Evolutionary conservation across 2,888 invertebrate genomes (phyloP).

Genomic region (Timema podura): DNA sequence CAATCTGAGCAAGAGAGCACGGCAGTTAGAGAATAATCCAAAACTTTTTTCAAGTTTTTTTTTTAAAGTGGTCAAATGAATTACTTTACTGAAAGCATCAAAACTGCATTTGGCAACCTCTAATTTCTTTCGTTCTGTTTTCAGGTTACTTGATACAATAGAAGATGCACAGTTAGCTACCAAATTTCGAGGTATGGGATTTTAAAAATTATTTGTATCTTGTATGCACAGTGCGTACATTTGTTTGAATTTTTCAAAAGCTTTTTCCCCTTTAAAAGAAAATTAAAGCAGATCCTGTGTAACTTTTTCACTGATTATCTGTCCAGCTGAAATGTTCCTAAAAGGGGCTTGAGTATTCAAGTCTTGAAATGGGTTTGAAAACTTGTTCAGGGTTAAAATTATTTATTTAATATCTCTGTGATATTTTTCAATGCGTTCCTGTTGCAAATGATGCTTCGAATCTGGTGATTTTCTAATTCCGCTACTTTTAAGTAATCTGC

Average conservation of each 20-base stretch:
- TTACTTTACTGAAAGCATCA: neutral
- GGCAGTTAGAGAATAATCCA: no score
- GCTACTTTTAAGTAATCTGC: neutral
- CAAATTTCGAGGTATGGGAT: neutral
- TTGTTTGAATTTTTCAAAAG: neutral
- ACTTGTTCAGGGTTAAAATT: neutral
- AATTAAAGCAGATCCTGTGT: neutral
- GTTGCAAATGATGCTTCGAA: neutral
- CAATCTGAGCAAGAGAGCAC: no score
- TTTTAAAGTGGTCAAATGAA: no score
- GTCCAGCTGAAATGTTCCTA: neutral
- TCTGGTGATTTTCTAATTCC: neutral
- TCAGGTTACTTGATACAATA: neutral
- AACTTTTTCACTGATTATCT: neutral
- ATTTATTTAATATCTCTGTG: neutral
- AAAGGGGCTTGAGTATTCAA: neutral
- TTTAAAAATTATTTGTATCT: neutral
- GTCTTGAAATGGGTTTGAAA: neutral
- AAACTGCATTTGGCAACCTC: no score
- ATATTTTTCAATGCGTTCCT: neutral
- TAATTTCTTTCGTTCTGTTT: neutral
- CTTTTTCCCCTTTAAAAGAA: neutral
- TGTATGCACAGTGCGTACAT: neutral
- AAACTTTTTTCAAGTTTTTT: no score
- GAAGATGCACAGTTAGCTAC: slow-evolving; percentile 2